Percentiles rank a stretch among this genome's conserved stretches.
Conservation (phyloP, 2,797 vertebrate genomes). For the Diplodus sargus region DNA sequence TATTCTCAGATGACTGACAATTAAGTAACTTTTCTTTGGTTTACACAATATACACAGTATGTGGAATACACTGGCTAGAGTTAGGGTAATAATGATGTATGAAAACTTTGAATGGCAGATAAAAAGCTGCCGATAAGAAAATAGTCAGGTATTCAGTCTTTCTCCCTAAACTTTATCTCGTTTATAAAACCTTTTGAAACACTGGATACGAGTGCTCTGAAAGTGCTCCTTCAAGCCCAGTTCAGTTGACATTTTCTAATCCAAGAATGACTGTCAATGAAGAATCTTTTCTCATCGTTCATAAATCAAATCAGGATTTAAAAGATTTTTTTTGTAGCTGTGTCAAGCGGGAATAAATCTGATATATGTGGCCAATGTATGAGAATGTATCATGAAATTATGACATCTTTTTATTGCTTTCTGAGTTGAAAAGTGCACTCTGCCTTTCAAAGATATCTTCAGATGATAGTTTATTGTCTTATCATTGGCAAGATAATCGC, state of each 20-base stretch:
- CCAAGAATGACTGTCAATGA: background rate
- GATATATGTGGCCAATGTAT: too few relatives aligned
- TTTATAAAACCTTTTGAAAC: background rate
- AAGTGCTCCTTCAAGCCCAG: slow-evolving; percentile 13
- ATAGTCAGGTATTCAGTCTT: background rate
- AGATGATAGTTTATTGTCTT: slow-evolving; percentile 15
- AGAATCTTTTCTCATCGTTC: background rate
- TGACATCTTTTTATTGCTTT: background rate
- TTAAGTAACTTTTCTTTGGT: background rate
- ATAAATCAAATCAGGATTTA: background rate
- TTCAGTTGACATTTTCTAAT: background rate
- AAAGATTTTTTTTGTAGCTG: too few relatives aligned
- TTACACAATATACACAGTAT: background rate
- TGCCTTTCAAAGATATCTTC: background rate
- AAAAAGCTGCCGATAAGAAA: background rate
- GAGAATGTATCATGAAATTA: background rate
- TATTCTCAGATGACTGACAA: background rate
- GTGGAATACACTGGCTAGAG: background rate
- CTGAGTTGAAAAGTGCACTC: slow-evolving; percentile 20
- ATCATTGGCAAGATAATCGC: slow-evolving; percentile 4
- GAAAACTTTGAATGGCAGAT: background rate
- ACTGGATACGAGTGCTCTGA: background rate
- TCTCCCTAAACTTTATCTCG: slow-evolving; percentile 15
- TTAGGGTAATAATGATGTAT: background rate
- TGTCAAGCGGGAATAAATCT: too few relatives aligned